Conservation (phyloP, 1,140 invertebrate species). For the Philotrypesis tridentata region DNA sequence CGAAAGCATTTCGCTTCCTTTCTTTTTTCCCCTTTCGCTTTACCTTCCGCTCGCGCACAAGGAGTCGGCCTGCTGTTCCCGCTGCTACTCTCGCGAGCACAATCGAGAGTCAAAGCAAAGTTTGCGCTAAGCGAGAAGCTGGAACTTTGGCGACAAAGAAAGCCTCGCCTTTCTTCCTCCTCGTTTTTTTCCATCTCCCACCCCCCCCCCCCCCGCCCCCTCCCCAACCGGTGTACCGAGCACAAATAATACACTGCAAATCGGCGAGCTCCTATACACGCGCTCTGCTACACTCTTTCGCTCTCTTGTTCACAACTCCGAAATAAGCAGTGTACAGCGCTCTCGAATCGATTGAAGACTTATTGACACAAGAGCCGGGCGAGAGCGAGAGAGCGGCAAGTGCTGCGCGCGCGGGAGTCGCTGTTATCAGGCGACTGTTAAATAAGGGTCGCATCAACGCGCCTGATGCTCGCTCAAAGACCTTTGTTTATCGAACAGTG, state of each 20-base stretch:
- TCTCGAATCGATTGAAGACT: background rate
- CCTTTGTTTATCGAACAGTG: constrained; percentile 33
- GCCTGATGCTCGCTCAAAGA: constrained; percentile 13
- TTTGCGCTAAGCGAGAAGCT: background rate
- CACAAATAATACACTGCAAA: background rate
- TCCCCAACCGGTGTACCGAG: too few species aligned
- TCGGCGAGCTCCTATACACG: background rate
- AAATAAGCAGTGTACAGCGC: background rate
- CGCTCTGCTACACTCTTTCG: too few species aligned
- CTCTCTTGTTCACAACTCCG: background rate
- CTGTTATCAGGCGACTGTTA: background rate
- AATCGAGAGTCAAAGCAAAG: constrained; percentile 25
- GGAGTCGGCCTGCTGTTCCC: background rate
- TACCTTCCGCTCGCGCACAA: background rate
- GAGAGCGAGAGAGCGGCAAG: too few species aligned
- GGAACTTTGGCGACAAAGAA: constrained; percentile 25
- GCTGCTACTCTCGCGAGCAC: background rate
- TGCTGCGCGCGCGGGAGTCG: background rate
- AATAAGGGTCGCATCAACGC: background rate
- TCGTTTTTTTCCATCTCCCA: background rate
- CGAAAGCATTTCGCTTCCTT: constrained; percentile 21
- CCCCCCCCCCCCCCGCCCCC: too few species aligned
- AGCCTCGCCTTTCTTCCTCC: background rate
- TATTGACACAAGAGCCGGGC: background rate
- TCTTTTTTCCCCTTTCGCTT: background rate